Conservation (phyloP, 1,140 invertebrate species). For the Tribolium madens region DNA sequence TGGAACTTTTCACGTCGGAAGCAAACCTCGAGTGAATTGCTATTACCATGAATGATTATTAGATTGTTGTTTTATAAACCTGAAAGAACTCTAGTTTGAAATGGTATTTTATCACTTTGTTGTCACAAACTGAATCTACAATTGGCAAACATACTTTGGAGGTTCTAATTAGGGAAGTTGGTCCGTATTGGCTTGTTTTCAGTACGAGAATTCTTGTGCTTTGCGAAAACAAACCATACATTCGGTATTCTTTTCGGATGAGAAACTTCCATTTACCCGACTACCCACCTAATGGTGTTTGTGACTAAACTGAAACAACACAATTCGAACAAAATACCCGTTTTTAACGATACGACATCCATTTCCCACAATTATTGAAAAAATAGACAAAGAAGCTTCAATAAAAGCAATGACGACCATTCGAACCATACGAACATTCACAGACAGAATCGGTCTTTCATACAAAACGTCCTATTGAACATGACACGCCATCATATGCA, state of each 20-base stretch:
- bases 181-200: slow-evolving; percentile 24
- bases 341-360: no score
- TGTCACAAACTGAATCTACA: slow-evolving; percentile 5
- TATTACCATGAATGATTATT: slow-evolving; percentile 11
- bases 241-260: slow-evolving; percentile 31
- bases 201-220: slow-evolving; percentile 26
- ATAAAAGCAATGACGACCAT: no score
- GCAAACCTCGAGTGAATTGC: not conserved
- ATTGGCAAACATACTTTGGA: not conserved
- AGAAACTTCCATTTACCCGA: slow-evolving; percentile 12
- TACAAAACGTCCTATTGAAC: not conserved
- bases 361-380: not conserved
- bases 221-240: slow-evolving; percentile 34
- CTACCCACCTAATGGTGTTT: slow-evolving; percentile 15
- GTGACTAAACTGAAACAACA: slow-evolving; percentile 25
- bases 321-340: not conserved
- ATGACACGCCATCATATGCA: slow-evolving; percentile 13
- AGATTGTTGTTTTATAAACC: not conserved
- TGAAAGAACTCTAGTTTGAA: not conserved
- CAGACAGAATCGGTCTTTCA: not conserved
- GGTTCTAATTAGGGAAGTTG: slow-evolving; percentile 27
- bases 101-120: slow-evolving; percentile 17
- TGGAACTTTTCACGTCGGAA: not conserved
- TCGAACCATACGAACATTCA: not conserved
- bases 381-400: not conserved